Evolutionary conservation across 37 sponge, comb jelly and placozoan genomes (phyloP), one percentile per base, ranked within the genome.

Genomic region (Cladorhizidae sp.): DNA sequence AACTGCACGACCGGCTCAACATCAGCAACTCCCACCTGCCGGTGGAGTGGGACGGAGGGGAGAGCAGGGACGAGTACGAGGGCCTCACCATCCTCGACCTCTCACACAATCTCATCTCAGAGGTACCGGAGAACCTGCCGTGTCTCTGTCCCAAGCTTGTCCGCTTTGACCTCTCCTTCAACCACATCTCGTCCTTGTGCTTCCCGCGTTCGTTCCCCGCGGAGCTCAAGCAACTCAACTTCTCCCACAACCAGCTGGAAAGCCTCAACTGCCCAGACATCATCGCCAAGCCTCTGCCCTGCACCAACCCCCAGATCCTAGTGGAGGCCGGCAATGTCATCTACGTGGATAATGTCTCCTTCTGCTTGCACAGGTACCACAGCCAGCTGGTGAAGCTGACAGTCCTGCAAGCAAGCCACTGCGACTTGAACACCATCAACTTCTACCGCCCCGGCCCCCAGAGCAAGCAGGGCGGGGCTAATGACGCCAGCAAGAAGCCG

Each of bases 71-170:
- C 1, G 80, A 83, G 40, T 83, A 72, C 39, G 82, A 80, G 1
- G 90, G 89, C 23, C 86, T 94, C 0, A 57, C 71, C 12, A 33
- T 72, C 21, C 74, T 94, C 36, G 77, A 88, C 41, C 71, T 94
- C 18, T 88, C 92, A 31, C 57, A 85, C 39, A 94, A 94, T 49
- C 23, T 29, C n/a, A 79, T 94, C 23, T 70, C 57, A 1, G 52
- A 57, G 61, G 72, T 94, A 14, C 95, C 95, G 0, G 76, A 72
- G 32, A 87, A 85, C 72, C 58, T 94, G 2, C 84, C 95, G 50
- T 94, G 95, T 57, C 84, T 94, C 26, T 88, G 89, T 36, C 95
- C 95, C 11, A 91, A 91, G 42, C 77, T 94, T 5, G 42, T 70
- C 1, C 83, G 88, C 3, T 73, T 94, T 12, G 83, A 91, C 68